phyloP scores from a whole-genome alignment of 2,113 vertebrate species.

The Vulpes lagopus region DNA sequence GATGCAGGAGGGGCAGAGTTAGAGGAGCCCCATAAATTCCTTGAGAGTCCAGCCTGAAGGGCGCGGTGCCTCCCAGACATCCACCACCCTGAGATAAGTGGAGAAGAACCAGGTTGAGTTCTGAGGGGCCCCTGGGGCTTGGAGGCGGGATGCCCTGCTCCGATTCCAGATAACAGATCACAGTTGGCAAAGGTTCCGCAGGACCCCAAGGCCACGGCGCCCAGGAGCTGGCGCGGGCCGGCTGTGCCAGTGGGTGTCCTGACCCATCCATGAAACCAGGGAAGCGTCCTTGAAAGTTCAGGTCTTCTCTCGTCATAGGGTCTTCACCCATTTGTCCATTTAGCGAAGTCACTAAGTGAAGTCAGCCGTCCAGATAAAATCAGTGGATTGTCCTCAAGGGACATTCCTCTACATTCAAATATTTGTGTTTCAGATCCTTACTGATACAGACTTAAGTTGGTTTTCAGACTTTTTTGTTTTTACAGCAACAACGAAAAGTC shows the following conservation, averaged over 20 bases:
- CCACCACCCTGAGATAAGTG: background rate
- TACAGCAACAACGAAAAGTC: background rate
- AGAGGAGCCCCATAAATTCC: background rate
- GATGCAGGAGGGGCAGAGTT: background rate
- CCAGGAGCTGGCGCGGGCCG: rapidly evolving
- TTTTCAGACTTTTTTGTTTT: conserved; percentile 54
- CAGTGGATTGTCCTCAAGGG: background rate
- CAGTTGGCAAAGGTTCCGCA: background rate
- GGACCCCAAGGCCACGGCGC: no score
- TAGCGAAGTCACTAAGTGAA: background rate
- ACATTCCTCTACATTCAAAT: background rate
- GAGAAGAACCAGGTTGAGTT: background rate
- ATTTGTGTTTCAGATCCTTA: conserved; percentile 53
- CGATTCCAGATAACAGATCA: background rate
- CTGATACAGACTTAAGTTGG: background rate
- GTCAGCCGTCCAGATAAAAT: conserved; percentile 9
- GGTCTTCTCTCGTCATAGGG: background rate
- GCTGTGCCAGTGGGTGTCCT: background rate
- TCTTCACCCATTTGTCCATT: background rate
- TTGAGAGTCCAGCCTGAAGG: background rate
- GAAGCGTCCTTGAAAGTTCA: background rate
- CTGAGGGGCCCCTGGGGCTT: background rate
- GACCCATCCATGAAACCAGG: background rate
- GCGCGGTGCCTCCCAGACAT: rapidly evolving
- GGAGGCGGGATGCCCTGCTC: background rate